phyloP scores from a whole-genome alignment of 2,888 invertebrate species.

The Tineola bisselliella region DNA sequence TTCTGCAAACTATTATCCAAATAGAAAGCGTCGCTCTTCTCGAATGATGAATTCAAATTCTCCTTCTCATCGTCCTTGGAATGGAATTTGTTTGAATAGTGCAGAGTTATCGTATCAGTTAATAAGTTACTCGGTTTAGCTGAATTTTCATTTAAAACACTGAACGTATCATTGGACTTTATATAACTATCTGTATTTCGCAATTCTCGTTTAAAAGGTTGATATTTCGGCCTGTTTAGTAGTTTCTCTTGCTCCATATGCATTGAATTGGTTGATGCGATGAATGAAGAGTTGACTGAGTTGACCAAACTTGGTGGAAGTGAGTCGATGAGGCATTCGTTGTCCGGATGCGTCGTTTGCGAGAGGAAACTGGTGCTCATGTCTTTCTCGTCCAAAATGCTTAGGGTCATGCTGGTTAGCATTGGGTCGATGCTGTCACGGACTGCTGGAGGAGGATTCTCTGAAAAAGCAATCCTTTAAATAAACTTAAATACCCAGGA shows the following conservation, averaged over 20 bases:
- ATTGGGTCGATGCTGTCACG: slow-evolving; percentile 57
- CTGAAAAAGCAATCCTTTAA: too few relatives aligned
- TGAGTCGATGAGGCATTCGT: slow-evolving; percentile 57
- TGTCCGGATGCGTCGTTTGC: slow-evolving; percentile 56
- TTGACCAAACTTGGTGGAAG: slow-evolving; percentile 54
- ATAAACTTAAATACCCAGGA: too few relatives aligned
- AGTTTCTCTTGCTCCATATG: slow-evolving; percentile 52
- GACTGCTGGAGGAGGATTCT: slow-evolving; percentile 33
- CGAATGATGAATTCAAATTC: slow-evolving; percentile 41
- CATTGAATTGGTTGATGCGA: slow-evolving; percentile 33
- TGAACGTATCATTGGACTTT: slow-evolving; percentile 49
- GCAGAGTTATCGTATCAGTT: slow-evolving; percentile 50
- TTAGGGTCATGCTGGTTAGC: slow-evolving; percentile 62
- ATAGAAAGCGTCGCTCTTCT: slow-evolving; percentile 51
- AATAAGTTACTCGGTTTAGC: slow-evolving; percentile 31
- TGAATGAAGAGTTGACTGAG: slow-evolving; percentile 56
- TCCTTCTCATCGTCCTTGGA: slow-evolving; percentile 53
- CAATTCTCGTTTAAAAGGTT: slow-evolving; percentile 18
- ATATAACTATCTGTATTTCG: slow-evolving; percentile 52
- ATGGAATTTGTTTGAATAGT: slow-evolving; percentile 50
- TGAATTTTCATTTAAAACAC: slow-evolving; percentile 48
- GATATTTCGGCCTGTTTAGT: slow-evolving; percentile 32
- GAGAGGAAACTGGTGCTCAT: slow-evolving; percentile 65
- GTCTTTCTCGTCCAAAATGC: slow-evolving; percentile 61
- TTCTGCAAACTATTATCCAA: slow-evolving; percentile 46